Conservation (phyloP, 1,140 invertebrate species). For the Nephila pilipes region DNA sequence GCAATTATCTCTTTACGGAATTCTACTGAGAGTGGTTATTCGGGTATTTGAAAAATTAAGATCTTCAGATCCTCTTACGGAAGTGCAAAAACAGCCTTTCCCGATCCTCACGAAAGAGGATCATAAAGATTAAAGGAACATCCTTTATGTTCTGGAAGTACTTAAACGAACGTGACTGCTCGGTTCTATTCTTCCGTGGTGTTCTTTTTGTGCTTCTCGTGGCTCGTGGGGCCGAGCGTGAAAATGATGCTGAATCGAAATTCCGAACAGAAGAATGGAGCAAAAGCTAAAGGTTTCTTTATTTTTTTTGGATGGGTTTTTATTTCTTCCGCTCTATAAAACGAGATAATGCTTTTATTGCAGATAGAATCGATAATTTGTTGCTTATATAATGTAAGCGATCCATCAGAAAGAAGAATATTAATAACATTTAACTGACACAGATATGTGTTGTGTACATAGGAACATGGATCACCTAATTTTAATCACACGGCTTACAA, state of each 20-base stretch:
- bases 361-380: not conserved
- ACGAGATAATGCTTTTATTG: not conserved
- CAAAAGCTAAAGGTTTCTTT: not conserved
- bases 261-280: conserved; percentile 13
- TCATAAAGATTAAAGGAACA: conserved; percentile 61
- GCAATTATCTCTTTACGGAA: conserved; percentile 22
- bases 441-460: too few species aligned
- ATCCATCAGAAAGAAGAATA: too few species aligned
- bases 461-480: too few species aligned
- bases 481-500: too few species aligned
- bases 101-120: conserved; percentile 16
- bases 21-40: conserved; percentile 24
- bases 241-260: conserved; percentile 19
- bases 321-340: not conserved
- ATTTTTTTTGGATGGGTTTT: not conserved
- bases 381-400: not conserved
- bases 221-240: conserved; percentile 20
- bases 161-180: conserved; percentile 49
- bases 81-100: conserved; percentile 22
- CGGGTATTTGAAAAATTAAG: conserved; percentile 30
- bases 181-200: not conserved
- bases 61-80: not conserved
- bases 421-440: too few species aligned
- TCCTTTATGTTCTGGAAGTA: conserved; percentile 52
- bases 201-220: not conserved